Base-by-base conservation (phyloP, 1,140 invertebrate species). In the Wasmannia auropunctata region DNA sequence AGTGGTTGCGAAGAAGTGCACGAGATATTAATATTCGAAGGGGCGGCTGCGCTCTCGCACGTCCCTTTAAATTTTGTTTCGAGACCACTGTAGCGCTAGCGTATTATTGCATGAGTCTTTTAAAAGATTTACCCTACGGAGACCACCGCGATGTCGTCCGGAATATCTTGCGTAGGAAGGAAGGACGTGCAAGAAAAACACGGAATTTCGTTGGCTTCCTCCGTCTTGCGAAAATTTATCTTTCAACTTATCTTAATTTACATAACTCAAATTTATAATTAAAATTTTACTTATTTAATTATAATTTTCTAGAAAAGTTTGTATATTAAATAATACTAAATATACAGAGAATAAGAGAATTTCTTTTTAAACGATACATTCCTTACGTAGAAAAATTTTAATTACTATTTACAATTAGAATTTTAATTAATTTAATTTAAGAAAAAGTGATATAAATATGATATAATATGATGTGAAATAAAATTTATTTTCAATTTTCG, bases 41-140 rank as follows among this genome's bases (percentile, higher is more conserved):
- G 46, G 25, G 46, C 31, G 51, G 34, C 1, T 16, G 6, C 16
- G 58, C n/a, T n/a, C n/a, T n/a, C n/a, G n/a, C n/a, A n/a, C 31
- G 22, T 79, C 60, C 69, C 60, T 86, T 90, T 75, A 79, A 88
- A 79, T 72, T n/a, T n/a, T n/a, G 76, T 88, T 90, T 90, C 74
- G 83, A 83, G 89, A 90, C 89, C 89, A 90, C 86, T 89, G 86
- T 90, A 85, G 83, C 81, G 89, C 56, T 77, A 43, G 81, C 88
- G 74, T 90, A 83, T 86, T 87, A 79, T 86, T 83, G 81, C 67
- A 49, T 75, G 67, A 43, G 40, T 43, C 72, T 90, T 90, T 90
- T 86, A 88, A 90, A 90, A 90, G 87, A 70, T 81, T 76, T 37
- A 75, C 67, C 67, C 76, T 83, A 58, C 34, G 40, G 72, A 22